Evolutionary conservation across 2,888 invertebrate species (phyloP).

Genomic region (Acleris holmiana): DNA sequence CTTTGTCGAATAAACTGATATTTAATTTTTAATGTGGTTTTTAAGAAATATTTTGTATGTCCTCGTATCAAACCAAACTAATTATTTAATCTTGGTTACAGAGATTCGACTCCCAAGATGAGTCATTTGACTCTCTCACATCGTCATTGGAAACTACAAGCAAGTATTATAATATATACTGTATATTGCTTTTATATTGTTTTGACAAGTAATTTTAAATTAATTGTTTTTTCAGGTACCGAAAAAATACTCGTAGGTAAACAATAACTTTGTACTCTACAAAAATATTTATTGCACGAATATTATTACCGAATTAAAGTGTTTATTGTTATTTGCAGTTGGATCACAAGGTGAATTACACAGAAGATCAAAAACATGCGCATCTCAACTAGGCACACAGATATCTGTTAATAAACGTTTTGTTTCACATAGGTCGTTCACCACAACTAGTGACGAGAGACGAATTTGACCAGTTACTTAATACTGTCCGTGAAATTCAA

Average conservation of each 20-base stretch:
- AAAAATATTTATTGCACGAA: too few species aligned
- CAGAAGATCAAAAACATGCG: background rate
- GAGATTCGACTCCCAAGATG: too few species aligned
- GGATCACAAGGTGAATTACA: slow-evolving; percentile 19
- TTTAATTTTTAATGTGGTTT: background rate
- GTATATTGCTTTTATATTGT: too few species aligned
- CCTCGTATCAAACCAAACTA: too few species aligned
- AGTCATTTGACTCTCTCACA: too few species aligned
- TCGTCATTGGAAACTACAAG: too few species aligned
- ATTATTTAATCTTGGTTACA: too few species aligned
- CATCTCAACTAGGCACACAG: background rate
- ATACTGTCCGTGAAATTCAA: slow-evolving; percentile 19
- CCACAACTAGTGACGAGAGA: slow-evolving; percentile 23
- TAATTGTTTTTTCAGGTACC: slow-evolving; percentile 19
- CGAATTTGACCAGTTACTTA: slow-evolving; percentile 18
- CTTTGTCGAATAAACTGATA: background rate
- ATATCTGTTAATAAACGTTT: background rate
- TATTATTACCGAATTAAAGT: too few species aligned
- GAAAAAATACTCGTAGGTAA: slow-evolving; percentile 30
- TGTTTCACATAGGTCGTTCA: slow-evolving; percentile 5
- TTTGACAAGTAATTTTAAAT: too few species aligned
- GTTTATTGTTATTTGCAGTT: slow-evolving; percentile 16
- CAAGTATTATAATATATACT: too few species aligned
- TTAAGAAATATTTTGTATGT: too few species aligned
- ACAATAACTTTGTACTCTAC: too few species aligned